Evolutionary conservation across 1,140 invertebrate species (phyloP).

Genomic region (Luehdorfia chinensis): DNA sequence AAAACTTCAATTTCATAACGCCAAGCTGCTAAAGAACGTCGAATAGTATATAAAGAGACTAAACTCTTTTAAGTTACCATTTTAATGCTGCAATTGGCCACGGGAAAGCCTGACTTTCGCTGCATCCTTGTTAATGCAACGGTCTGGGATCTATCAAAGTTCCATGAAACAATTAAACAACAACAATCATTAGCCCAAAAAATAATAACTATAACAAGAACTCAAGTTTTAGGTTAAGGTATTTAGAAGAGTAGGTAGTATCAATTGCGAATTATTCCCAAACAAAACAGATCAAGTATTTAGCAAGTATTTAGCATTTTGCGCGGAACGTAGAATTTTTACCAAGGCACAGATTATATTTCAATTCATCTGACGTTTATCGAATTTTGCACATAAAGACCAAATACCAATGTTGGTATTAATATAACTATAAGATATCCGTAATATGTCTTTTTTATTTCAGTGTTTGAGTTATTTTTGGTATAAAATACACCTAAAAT

Average conservation of each 20-base stretch:
- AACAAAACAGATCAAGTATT: too few relatives aligned
- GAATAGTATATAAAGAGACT: too few relatives aligned
- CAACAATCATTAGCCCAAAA: neutral
- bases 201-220: neutral
- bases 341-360: neutral
- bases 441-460: too few relatives aligned
- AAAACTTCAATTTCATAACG: too few relatives aligned
- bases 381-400: too few relatives aligned
- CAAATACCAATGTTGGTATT: too few relatives aligned
- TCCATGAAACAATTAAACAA: conserved; percentile 15
- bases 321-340: conserved; percentile 14
- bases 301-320: too few relatives aligned
- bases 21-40: too few relatives aligned
- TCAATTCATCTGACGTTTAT: neutral
- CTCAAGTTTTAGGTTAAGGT: neutral
- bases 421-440: too few relatives aligned
- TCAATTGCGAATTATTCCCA: too few relatives aligned
- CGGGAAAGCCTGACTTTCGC: conserved; percentile 63
- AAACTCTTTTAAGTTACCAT: conserved; percentile 65
- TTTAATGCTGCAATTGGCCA: conserved; percentile 65
- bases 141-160: conserved; percentile 6
- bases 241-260: conserved; percentile 18
- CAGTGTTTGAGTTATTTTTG: too few relatives aligned
- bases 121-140: conserved; percentile 42
- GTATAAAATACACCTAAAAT: too few relatives aligned